Percentiles rank a stretch among this genome's conserved stretches.
Conservation (phyloP, 2,888 invertebrate genomes). For the Parnassius apollo region DNA sequence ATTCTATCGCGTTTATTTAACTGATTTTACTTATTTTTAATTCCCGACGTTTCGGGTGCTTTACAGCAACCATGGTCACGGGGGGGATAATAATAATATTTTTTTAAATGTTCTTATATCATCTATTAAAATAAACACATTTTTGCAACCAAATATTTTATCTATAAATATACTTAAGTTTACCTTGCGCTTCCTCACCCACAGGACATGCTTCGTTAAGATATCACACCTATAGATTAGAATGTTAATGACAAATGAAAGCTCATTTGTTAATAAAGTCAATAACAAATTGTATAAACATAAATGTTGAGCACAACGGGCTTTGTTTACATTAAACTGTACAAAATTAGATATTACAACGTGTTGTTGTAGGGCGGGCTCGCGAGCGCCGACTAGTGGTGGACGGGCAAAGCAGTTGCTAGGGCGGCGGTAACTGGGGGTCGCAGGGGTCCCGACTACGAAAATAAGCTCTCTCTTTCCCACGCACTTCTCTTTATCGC, state of each 20-base stretch:
- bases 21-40: too few relatives aligned
- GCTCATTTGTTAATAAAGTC: neutral
- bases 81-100: too few relatives aligned
- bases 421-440: conserved; percentile 58
- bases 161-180: conserved; percentile 26
- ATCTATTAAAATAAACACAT: too few relatives aligned
- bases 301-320: conserved; percentile 42
- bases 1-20: too few relatives aligned
- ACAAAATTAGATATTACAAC: conserved; percentile 58
- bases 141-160: too few relatives aligned
- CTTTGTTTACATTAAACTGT: conserved; percentile 73
- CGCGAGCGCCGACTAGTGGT: conserved; percentile 75
- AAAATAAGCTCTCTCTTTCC: conserved; percentile 52
- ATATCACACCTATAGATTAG: conserved; percentile 7
- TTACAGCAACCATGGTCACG: too few relatives aligned
- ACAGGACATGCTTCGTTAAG: conserved; percentile 11
- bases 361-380: conserved; percentile 71
- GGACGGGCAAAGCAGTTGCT: conserved; percentile 49
- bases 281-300: conserved; percentile 27
- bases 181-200: conserved; percentile 42
- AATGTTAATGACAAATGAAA: neutral
- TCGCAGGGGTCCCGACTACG: conserved; percentile 43
- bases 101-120: too few relatives aligned
- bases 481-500: conserved; percentile 59
- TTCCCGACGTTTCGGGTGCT: too few relatives aligned